These are phyloP conservation scores for Pseudomugil tenellus DNA, from an alignment of 2,797 vertebrate species.

Conservation along the genomic window DNA sequence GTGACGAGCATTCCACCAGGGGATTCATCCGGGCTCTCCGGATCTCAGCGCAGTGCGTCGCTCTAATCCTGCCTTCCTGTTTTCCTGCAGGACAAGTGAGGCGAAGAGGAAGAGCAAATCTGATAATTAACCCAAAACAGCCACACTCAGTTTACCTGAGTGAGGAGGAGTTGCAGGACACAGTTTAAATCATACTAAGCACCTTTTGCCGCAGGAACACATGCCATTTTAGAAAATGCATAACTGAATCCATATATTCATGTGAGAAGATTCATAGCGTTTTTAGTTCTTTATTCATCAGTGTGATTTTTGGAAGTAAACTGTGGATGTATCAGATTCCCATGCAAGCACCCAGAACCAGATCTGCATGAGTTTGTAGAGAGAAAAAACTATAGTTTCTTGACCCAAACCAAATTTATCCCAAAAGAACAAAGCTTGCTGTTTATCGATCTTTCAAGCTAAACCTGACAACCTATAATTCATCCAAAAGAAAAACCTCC, in stretches of 20 bases:
- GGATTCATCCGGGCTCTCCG: conserved; percentile 74
- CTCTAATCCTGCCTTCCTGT: conserved; percentile 85
- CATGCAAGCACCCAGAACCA: not conserved
- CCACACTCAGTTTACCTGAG: conserved; percentile 53
- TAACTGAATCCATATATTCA: not conserved
- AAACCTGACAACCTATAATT: not conserved
- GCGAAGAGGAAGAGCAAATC: conserved; percentile 61
- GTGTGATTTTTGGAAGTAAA: not conserved
- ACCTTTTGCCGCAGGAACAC: not conserved
- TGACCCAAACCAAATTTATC: not conserved
- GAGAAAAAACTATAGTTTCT: not conserved
- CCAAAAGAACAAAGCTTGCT: not conserved
- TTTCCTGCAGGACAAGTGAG: conserved; percentile 75
- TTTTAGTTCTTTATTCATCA: not conserved
- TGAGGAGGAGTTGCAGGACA: conserved; percentile 19
- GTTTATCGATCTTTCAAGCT: not conserved
- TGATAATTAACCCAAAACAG: conserved; percentile 68
- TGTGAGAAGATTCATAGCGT: not conserved
- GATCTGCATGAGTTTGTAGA: not conserved
- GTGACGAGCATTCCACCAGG: conserved; percentile 59
- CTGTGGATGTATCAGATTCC: not conserved
- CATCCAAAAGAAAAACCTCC: not conserved
- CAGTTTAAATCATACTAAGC: not conserved
- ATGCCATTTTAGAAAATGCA: not conserved
- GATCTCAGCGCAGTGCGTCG: conserved; percentile 76